Base-by-base conservation (phyloP, 2,888 invertebrate species). In the Laspeyria flexula region DNA sequence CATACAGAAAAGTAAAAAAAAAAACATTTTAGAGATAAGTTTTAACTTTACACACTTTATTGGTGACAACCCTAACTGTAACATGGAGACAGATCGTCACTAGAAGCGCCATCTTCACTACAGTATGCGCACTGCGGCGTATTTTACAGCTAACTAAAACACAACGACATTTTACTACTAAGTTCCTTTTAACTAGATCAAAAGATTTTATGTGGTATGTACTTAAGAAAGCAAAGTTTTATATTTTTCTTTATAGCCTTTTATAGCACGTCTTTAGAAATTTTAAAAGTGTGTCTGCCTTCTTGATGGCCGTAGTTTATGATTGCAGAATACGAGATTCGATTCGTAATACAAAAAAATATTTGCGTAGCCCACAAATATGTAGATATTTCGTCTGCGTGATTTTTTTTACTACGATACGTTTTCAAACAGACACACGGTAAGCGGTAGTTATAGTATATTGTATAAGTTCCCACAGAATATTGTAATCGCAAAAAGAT, bases 71-170 rank as follows among this genome's bases (percentile, higher is more conserved):
- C 43, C 11, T 34, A 5, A 0, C 3, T 5, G 13, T 18, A 30
- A 6, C n/a, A 18, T 9, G 18, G 18, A 13, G 10, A 35, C 33
- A 44, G 30, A 23, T 18, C 30, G 39, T 31, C 15, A 23, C 42
- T 21, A 41, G 12, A 45, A 38, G 29, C 30, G 30, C 30, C 11
- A 30, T 30, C 11, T 30, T 15, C 1, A 1, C 10, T 25, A 25
- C 15, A 43, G 13, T 30, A 33, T 65, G 55, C 61, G 65, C 65
- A 65, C 11, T 60, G 65, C 61, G 55, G 65, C 48, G 43, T 29
- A 23, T 16, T 63, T 40, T 21, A 21, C 35, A 56, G 38, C 31
- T 30, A 18, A 34, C 25, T 18, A 44, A 30, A 37, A 13, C 11
- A 37, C 23, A 1, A 30, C 6, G 6, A 29, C 35, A 44, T 35